phyloP scores from a whole-genome alignment of 2,797 vertebrate species.

The Xiphophorus birchmanni region DNA sequence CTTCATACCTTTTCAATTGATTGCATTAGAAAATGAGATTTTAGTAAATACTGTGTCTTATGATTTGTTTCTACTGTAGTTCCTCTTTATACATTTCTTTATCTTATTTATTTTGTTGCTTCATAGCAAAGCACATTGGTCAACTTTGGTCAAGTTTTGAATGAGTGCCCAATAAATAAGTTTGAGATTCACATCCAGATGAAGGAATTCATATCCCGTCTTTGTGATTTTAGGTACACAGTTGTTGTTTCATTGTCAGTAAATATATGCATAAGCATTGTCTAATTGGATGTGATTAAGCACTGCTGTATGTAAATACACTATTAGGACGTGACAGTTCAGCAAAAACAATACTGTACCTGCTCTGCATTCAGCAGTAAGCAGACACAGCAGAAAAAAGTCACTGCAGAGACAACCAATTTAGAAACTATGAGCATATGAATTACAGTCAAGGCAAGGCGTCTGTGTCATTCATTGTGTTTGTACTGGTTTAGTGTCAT shows the following conservation, averaged over 20 bases:
- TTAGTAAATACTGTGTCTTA: background rate
- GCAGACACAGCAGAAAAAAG: slow-evolving; percentile 26
- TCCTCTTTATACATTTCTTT: background rate
- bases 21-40: background rate
- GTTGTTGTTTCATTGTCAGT: slow-evolving; percentile 35
- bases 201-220: background rate
- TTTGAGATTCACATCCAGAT: slow-evolving; percentile 5
- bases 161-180: background rate
- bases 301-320: slow-evolving; percentile 51
- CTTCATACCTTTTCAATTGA: background rate
- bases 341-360: slow-evolving; percentile 32
- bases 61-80: background rate
- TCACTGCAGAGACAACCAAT: slow-evolving; percentile 26
- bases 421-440: slow-evolving; percentile 17
- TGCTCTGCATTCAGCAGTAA: slow-evolving; percentile 27
- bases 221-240: slow-evolving; percentile 15
- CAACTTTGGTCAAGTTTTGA: background rate
- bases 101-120: background rate
- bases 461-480: slow-evolving; percentile 4
- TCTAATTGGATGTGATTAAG: slow-evolving; percentile 67
- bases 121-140: background rate
- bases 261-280: slow-evolving; percentile 39
- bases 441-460: slow-evolving; percentile 12
- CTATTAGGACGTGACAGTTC: slow-evolving; percentile 60
- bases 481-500: slow-evolving; percentile 22